Conservation (phyloP, 2,113 vertebrate genomes). For the Dicentrarchus labrax region DNA sequence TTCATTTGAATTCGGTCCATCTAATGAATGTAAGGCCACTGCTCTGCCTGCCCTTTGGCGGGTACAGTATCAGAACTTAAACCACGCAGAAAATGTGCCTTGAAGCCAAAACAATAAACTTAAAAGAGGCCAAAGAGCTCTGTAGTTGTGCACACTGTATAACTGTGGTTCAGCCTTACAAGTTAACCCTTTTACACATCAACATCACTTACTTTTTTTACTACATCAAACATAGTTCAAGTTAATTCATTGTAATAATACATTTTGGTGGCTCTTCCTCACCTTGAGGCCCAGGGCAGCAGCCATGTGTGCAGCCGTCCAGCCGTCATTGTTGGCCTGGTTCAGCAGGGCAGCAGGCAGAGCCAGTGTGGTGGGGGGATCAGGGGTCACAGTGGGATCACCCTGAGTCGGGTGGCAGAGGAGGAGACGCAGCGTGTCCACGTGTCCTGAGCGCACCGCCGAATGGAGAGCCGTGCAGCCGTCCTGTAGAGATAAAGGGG, state of each 20-base stretch:
- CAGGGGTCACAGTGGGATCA: constrained; percentile 43
- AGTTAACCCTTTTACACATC: too few species aligned
- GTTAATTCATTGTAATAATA: too few species aligned
- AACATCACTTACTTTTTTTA: too few species aligned
- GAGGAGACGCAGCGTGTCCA: constrained; percentile 90
- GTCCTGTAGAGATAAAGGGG: constrained; percentile 81
- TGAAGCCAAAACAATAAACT: not conserved
- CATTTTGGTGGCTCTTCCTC: constrained; percentile 28
- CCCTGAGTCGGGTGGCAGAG: constrained; percentile 81
- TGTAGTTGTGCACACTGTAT: not conserved
- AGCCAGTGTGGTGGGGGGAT: constrained; percentile 12
- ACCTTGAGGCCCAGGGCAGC: constrained; percentile 97
- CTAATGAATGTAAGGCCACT: not conserved
- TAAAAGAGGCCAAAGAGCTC: not conserved
- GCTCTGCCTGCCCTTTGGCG: not conserved
- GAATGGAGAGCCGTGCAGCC: constrained; percentile 92
- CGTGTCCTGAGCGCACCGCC: constrained; percentile 90
- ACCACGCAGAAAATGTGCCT: not conserved
- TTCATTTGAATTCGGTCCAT: too few species aligned
- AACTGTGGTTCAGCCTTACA: not conserved
- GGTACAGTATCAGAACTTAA: not conserved
- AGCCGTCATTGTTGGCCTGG: constrained; percentile 91
- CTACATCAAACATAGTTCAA: too few species aligned
- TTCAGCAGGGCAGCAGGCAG: constrained; percentile 87
- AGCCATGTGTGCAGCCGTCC: constrained; percentile 95